Evolutionary conservation across 2,888 invertebrate genomes (phyloP).

Genomic region (Phalangium opilio): DNA sequence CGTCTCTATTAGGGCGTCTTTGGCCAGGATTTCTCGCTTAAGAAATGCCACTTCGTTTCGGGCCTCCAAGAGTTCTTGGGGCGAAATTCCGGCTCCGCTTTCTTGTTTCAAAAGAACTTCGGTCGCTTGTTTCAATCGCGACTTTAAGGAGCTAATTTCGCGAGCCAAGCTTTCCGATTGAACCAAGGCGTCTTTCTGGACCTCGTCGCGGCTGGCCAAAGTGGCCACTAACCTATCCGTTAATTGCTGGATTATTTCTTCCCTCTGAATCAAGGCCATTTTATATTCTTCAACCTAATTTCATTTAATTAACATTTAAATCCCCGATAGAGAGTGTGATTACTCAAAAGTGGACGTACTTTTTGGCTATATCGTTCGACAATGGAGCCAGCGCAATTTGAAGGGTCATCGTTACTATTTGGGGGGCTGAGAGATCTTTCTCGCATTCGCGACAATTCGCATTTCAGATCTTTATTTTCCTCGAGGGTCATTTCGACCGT

Average conservation of each 20-base stretch:
- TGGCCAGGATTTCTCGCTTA: neutral
- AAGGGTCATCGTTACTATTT: no score
- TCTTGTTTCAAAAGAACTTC: conserved; percentile 11
- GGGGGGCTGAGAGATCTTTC: no score
- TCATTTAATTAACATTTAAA: no score
- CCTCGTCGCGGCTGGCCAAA: conserved; percentile 10
- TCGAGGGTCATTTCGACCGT: no score
- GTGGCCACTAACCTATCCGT: conserved; percentile 10
- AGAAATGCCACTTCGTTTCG: neutral
- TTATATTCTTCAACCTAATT: conserved; percentile 14
- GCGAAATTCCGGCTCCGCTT: conserved; percentile 1
- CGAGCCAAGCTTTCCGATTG: conserved; percentile 10
- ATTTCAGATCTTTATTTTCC: no score
- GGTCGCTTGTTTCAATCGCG: conserved; percentile 16
- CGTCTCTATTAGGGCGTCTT: no score
- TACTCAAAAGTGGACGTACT: no score
- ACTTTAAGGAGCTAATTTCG: conserved; percentile 15
- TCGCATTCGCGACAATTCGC: no score
- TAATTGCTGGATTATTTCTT: conserved; percentile 12
- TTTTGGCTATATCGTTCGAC: no score
- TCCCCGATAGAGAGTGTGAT: no score
- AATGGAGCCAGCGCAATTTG: no score
- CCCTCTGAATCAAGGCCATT: conserved; percentile 10
- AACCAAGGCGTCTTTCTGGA: conserved; percentile 7
- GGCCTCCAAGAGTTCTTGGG: neutral